Conservation (phyloP, 2,888 invertebrate species). For the Drosophila nr. perissopoda region DNA sequence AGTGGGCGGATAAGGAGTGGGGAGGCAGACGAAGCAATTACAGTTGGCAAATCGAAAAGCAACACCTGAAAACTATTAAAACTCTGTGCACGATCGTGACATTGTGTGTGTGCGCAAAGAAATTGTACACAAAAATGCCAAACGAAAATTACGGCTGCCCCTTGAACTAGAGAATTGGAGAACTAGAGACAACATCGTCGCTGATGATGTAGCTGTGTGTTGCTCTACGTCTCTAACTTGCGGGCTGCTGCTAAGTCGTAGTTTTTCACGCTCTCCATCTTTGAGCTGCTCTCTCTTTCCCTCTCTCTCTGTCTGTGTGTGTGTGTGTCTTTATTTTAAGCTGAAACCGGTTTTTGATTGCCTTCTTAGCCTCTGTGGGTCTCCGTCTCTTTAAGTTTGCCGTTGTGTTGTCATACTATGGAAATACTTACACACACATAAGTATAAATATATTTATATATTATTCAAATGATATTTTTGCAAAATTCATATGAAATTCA, state of each 20-base stretch:
- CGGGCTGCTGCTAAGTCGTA: constrained; percentile 53
- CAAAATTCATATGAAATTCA: constrained; percentile 64
- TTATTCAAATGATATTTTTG: constrained; percentile 72
- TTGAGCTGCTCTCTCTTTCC: constrained; percentile 24
- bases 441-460: constrained; percentile 13
- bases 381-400: constrained; percentile 33
- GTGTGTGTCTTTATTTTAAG: constrained; percentile 75
- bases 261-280: constrained; percentile 77
- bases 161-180: constrained; percentile 46
- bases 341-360: constrained; percentile 72
- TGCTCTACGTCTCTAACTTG: constrained; percentile 24
- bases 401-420: constrained; percentile 71
- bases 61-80: constrained; percentile 68
- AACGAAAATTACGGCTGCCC: constrained; percentile 56
- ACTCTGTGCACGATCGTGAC: constrained; percentile 4
- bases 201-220: constrained; percentile 16
- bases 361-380: constrained; percentile 34
- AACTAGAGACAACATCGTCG: constrained; percentile 36
- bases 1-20: constrained; percentile 22
- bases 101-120: constrained; percentile 19
- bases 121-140: constrained; percentile 39
- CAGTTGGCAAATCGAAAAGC: constrained; percentile 53
- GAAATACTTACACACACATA: constrained; percentile 43
- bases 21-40: constrained; percentile 38
- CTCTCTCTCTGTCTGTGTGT: constrained; percentile 17